A percentile compares a stretch with the other conserved stretches of the same genome.
phyloP scores from a whole-genome alignment of 2,113 vertebrate genomes.

The Thymallus thymallus region DNA sequence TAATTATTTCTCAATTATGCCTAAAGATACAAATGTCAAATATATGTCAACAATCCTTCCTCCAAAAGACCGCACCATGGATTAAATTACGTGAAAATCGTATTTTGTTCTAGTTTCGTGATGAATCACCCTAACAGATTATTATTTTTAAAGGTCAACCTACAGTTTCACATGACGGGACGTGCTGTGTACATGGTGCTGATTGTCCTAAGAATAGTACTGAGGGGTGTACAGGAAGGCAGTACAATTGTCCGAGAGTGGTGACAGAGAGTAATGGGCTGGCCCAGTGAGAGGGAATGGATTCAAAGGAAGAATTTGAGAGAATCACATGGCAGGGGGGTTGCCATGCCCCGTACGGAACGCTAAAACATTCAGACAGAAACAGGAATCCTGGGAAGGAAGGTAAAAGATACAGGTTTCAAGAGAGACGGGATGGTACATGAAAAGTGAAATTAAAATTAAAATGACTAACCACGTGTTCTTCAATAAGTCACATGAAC shows the following conservation, averaged over 20 bases:
- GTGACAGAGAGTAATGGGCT: constrained; percentile 60
- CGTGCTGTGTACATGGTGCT: neutral
- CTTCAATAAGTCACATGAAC: too few relatives aligned
- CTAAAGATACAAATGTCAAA: too few relatives aligned
- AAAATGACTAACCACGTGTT: too few relatives aligned
- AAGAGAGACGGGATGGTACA: too few relatives aligned
- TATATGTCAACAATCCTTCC: too few relatives aligned
- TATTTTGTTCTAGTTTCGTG: too few relatives aligned
- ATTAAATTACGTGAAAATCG: neutral
- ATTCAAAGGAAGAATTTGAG: too few relatives aligned
- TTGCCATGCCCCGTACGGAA: constrained; percentile 41
- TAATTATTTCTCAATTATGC: too few relatives aligned
- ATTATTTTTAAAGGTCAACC: constrained; percentile 41
- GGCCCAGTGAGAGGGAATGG: constrained; percentile 39
- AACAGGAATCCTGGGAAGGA: constrained; percentile 17
- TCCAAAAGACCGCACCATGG: neutral
- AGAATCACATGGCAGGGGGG: constrained; percentile 21
- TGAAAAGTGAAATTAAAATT: too few relatives aligned
- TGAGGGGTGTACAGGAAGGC: constrained; percentile 46
- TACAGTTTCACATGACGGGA: constrained; percentile 30
- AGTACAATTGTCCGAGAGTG: constrained; percentile 44
- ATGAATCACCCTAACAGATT: constrained; percentile 18
- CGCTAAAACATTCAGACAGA: constrained; percentile 18
- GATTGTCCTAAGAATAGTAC: neutral
- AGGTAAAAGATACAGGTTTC: neutral